Evolutionary conservation across 1,140 invertebrate genomes (phyloP), one percentile per base, ranked within the genome.

Genomic region (Drosophila seguyi): DNA sequence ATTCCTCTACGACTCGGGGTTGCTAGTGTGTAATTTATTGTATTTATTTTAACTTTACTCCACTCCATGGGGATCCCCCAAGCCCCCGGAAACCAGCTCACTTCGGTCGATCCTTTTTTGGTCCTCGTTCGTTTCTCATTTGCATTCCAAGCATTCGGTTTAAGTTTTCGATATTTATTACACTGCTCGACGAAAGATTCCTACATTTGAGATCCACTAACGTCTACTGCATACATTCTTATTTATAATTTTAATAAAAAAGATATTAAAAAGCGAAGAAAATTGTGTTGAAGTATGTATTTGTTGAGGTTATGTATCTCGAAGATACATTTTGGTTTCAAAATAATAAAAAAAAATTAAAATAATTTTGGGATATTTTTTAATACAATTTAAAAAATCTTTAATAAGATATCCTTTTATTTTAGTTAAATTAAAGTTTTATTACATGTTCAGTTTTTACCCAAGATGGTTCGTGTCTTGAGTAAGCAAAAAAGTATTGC

Each of bases 1-100:
- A 90, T 87, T 90, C 82, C 87, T 90, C 75, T 91, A 80, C 84
- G 78, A 90, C 88, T 91, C 88, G 88, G 88, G 88, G 88, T 91
- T 88, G 88, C 69, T 91, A 91, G 88, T 80, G 75, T 85, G 74
- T 91, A 91, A 91, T 38, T 44, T 39, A 36, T 67, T 72, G 41
- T 85, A 88, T 90, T 90, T 88, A 90, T 90, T 88, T 71, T 67
- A 67, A 36, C 62, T 53, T 10, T 65, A 57, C n/a, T 67, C 18
- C 42, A 48, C 13, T 57, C 20, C 34, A 18, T 14, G 34, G 25
- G 52, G 10, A 20, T 20, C 5, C 20, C 53, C 36, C 11, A 10
- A 18, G 22, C 18, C 39, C 66, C 3, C 14, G n/a, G n/a, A 52
- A 31, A 52, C 13, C 29, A 61, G 34, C 59, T 56, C 59, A 29